These are phyloP conservation scores for Galerucella calmariensis DNA, from an alignment of 2,888 invertebrate genomes.

Conservation along the genomic window DNA sequence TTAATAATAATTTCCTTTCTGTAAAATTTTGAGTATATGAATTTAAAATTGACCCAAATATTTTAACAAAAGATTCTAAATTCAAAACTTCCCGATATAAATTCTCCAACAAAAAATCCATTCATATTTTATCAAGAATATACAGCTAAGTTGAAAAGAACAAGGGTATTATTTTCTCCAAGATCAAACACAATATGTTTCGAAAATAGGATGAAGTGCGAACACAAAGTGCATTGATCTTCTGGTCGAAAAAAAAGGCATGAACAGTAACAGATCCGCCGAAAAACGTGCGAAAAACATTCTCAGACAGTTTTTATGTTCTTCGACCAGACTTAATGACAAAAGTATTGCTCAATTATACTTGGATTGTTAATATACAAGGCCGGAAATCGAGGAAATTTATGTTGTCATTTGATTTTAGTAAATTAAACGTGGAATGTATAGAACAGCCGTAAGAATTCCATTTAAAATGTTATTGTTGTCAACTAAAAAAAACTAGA, in stretches of 20 bases:
- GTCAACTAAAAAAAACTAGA: no score
- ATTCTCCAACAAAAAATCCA: background rate
- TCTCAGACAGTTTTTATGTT: slow-evolving; percentile 45
- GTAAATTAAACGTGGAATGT: background rate
- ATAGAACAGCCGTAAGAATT: background rate
- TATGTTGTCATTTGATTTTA: background rate
- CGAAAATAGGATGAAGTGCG: slow-evolving; percentile 14
- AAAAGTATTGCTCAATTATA: slow-evolving; percentile 47
- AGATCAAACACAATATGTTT: slow-evolving; percentile 25
- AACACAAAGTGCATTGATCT: slow-evolving; percentile 27
- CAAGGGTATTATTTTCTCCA: slow-evolving; percentile 5
- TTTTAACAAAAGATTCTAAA: background rate
- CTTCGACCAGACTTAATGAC: slow-evolving; percentile 44
- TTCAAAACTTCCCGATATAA: background rate
- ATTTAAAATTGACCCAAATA: background rate
- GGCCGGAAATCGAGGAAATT: slow-evolving; percentile 17
- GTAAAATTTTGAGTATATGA: background rate
- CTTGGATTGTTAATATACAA: slow-evolving; percentile 34
- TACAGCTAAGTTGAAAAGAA: background rate
- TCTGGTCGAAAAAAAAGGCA: slow-evolving; percentile 14
- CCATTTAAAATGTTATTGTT: no score
- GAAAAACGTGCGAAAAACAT: slow-evolving; percentile 39
- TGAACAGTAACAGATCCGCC: slow-evolving; percentile 26
- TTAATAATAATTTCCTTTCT: no score
- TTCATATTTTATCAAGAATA: slow-evolving; percentile 1